Base-by-base conservation (phyloP, 1,140 invertebrate genomes). In the Drosophila sproati region DNA sequence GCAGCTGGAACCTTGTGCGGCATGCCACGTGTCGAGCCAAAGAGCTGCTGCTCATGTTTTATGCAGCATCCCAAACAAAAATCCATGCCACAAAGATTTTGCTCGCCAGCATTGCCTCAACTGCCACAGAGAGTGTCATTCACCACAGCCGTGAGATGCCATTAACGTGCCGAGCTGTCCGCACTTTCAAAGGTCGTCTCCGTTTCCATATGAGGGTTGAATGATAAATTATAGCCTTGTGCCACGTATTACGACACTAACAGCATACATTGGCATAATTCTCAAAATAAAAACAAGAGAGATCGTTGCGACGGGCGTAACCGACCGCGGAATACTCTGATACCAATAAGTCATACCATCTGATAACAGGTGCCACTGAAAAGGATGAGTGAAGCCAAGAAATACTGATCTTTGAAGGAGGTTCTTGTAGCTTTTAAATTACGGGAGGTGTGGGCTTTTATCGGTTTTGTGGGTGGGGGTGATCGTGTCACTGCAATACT, bases 41-140 rank as follows among this genome's bases (percentile, higher is more conserved):
- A 66, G 45, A 51, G 74, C 55, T 56, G 48, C 43, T 59, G 63
- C 80, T 83, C 82, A 85, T 85, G 82, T 86, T 85, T 85, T 78
- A 85, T 86, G 82, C 83, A 87, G 61, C 56, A 29, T 39, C 31
- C 31, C 57, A 20, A 45, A 45, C 61, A 54, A 64, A 56, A 41
- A 39, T 56, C 20, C 20, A 20, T 20, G 20, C 20, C 20, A 54
- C 39, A 43, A 63, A 63, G 57, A 78, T 71, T 71, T 55, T 39
- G 34, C 29, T 45, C 35, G 8, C n/a, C 31, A 60, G 50, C 31
- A 10, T 12, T 45, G 51, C 50, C 60, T 41, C 60, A 55, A 60
- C 59, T 71, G 60, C 41, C 43, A 34, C 69, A 66, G 66, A 72
- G 61, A 64, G 29, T 66, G 69, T 41, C 43, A 66, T 34, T 3